A percentile compares a stretch with the other conserved stretches of the same genome.
Evolutionary conservation across 2,113 vertebrate species (phyloP).

Genomic region (Takifugu bimaculatus): DNA sequence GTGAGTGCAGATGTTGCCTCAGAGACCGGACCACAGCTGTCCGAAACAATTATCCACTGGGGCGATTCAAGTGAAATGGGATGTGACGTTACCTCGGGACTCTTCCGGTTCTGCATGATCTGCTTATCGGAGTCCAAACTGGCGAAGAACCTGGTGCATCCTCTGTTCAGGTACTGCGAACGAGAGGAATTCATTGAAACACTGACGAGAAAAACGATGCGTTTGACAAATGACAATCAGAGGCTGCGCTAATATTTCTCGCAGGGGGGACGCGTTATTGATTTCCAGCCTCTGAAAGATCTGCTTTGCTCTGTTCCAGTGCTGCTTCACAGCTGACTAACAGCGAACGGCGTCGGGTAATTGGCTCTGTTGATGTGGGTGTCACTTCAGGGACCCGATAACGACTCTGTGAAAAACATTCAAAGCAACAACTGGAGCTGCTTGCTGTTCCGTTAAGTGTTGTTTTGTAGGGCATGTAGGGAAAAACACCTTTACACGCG

Average conservation of each 20-base stretch:
- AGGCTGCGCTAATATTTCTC: constrained; percentile 1
- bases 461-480: constrained; percentile 26
- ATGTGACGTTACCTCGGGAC: constrained; percentile 83
- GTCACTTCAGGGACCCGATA: constrained; percentile 43
- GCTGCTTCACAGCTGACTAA: constrained; percentile 40
- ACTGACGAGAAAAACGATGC: constrained; percentile 10
- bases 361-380: constrained; percentile 54
- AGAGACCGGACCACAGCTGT: not conserved
- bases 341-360: constrained; percentile 29
- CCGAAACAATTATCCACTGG: not conserved
- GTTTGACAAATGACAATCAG: constrained; percentile 13
- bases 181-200: not conserved
- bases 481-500: constrained; percentile 22
- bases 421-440: constrained; percentile 33
- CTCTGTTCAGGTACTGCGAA: constrained; percentile 91
- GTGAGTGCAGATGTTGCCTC: not conserved
- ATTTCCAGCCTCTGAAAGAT: constrained; percentile 41
- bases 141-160: constrained; percentile 94
- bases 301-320: constrained; percentile 33
- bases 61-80: constrained; percentile 1
- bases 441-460: constrained; percentile 34
- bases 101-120: constrained; percentile 95
- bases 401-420: constrained; percentile 45
- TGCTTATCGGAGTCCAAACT: constrained; percentile 93
- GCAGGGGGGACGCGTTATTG: constrained; percentile 19